Evolutionary conservation across 1,140 invertebrate species (phyloP).

Genomic region (Caenorhabditis brenneri): DNA sequence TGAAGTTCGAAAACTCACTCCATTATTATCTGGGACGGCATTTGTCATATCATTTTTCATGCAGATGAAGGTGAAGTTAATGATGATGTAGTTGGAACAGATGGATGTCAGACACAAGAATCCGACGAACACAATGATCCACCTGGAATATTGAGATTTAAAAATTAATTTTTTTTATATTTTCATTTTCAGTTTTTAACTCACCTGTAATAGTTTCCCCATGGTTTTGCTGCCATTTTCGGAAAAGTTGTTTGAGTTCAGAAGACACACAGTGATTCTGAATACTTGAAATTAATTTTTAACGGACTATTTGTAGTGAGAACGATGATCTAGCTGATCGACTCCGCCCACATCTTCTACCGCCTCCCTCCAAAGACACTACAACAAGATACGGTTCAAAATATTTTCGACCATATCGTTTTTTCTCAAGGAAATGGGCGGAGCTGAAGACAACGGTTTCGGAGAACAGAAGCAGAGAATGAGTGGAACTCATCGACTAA

Average conservation of each 20-base stretch:
- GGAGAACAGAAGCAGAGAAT: slow-evolving; percentile 19
- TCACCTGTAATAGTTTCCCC: slow-evolving; percentile 30
- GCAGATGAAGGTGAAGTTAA: slow-evolving; percentile 59
- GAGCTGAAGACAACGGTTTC: neutral
- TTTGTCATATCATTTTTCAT: slow-evolving; percentile 50
- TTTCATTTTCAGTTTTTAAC: no score
- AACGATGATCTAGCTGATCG: slow-evolving; percentile 12
- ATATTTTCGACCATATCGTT: neutral
- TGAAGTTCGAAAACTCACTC: slow-evolving; percentile 18
- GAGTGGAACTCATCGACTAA: slow-evolving; percentile 33
- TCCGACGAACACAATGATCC: neutral
- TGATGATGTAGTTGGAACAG: slow-evolving; percentile 50
- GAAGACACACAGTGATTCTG: neutral
- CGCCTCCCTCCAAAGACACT: neutral
- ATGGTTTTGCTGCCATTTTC: neutral
- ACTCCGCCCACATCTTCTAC: neutral
- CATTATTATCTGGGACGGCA: neutral
- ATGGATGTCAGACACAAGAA: slow-evolving; percentile 55
- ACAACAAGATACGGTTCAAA: neutral
- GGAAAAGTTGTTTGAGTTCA: neutral
- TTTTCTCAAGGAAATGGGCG: neutral
- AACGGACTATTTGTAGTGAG: neutral
- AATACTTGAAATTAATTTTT: neutral
- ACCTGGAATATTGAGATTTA: neutral
- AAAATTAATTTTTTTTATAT: neutral